phyloP scores from a whole-genome alignment of 1,140 invertebrate genomes.

The Phocides pigmalion region DNA sequence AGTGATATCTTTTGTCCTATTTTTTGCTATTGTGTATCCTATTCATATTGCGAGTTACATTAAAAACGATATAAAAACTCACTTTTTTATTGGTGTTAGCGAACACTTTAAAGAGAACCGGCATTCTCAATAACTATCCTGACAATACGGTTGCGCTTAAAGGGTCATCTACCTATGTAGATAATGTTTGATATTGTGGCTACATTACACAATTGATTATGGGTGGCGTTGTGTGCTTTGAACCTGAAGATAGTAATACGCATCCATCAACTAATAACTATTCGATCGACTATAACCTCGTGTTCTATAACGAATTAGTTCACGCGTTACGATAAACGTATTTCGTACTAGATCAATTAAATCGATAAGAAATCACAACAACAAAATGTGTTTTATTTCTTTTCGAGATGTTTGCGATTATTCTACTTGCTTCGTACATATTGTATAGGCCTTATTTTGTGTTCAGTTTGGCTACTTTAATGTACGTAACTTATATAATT shows the following conservation, averaged over 20 bases:
- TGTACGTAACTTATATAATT: not conserved
- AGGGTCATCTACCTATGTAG: slow-evolving; percentile 40
- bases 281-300: not conserved
- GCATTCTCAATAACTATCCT: not conserved
- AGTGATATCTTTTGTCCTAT: no score
- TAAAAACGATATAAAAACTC: no score
- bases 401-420: not conserved
- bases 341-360: slow-evolving; percentile 8
- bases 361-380: slow-evolving; percentile 18
- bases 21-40: no score
- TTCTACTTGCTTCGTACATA: not conserved
- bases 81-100: not conserved
- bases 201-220: slow-evolving; percentile 42
- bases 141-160: slow-evolving; percentile 10
- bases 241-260: not conserved
- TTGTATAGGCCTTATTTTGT: not conserved
- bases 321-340: slow-evolving; percentile 4
- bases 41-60: no score
- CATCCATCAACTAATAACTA: slow-evolving; percentile 10
- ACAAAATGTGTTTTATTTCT: slow-evolving; percentile 6
- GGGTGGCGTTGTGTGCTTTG: slow-evolving; percentile 13
- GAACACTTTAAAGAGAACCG: not conserved
- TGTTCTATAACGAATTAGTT: not conserved
- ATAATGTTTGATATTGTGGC: slow-evolving; percentile 38
- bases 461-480: not conserved